phyloP scores from a whole-genome alignment of 2,888 invertebrate genomes.

The Hemaris fuciformis region DNA sequence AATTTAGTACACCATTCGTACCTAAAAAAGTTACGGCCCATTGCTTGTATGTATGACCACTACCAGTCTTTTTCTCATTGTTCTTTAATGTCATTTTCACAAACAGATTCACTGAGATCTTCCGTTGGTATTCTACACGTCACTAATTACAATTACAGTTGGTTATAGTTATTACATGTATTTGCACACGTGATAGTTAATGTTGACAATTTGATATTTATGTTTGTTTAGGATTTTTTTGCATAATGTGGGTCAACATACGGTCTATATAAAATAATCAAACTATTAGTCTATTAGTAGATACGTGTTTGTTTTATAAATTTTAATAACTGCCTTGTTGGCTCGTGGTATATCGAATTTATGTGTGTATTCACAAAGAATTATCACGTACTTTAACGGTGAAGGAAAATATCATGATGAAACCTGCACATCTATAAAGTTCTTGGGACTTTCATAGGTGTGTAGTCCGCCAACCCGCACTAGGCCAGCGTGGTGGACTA shows the following conservation, averaged over 20 bases:
- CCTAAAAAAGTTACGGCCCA: constrained; percentile 34
- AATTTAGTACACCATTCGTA: constrained; percentile 16
- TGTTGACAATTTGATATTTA: not conserved
- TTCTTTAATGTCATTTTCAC: not conserved
- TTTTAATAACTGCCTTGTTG: no score
- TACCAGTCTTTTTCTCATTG: constrained; percentile 17
- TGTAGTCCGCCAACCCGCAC: no score
- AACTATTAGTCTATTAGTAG: not conserved
- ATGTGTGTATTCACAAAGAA: no score
- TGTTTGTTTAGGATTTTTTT: no score
- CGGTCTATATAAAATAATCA: not conserved
- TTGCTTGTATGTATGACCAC: constrained; percentile 32
- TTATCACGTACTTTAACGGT: no score
- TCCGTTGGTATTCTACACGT: not conserved
- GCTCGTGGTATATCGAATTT: no score
- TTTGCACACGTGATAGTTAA: not conserved
- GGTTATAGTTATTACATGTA: not conserved
- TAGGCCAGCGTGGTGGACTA: no score
- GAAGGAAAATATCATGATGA: no score
- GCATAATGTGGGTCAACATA: not conserved
- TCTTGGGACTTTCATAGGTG: no score
- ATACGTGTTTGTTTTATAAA: not conserved
- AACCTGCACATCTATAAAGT: no score
- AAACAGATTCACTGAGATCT: not conserved
- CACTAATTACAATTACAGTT: not conserved